Percentiles rank a stretch among this genome's conserved stretches.
Conservation (phyloP, 2,113 vertebrate species). For the Takifugu bimaculatus region DNA sequence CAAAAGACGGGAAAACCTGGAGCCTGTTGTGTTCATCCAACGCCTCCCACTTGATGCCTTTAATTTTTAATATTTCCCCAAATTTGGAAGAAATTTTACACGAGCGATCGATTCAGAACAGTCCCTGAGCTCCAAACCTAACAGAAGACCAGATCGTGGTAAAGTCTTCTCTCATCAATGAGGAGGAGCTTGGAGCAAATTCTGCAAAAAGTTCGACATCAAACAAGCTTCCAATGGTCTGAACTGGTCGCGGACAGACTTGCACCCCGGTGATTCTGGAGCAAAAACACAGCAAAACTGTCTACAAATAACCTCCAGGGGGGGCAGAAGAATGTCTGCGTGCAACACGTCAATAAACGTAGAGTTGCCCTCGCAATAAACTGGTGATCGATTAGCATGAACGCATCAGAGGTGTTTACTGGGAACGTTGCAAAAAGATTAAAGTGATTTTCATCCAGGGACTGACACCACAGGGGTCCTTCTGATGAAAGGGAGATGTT, state of each 20-base stretch:
- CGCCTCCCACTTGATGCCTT: no score
- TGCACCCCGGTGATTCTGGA: background rate
- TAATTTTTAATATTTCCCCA: no score
- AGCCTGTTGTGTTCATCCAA: no score
- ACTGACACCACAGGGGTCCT: slow-evolving; percentile 31
- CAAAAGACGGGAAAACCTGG: no score
- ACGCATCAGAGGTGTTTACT: background rate
- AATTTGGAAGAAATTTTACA: no score
- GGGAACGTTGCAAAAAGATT: slow-evolving; percentile 21
- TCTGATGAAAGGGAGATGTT: slow-evolving; percentile 27
- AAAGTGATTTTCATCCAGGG: slow-evolving; percentile 36
- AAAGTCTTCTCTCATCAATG: background rate
- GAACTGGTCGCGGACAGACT: background rate
- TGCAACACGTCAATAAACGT: no score
- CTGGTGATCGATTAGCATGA: no score
- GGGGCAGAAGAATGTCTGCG: background rate
- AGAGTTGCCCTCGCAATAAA: no score
- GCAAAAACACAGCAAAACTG: slow-evolving; percentile 5
- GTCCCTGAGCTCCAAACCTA: background rate
- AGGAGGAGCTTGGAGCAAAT: slow-evolving; percentile 4
- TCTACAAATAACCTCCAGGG: slow-evolving; percentile 17
- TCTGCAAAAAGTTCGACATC: slow-evolving; percentile 14
- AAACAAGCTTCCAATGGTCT: background rate
- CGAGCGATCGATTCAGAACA: background rate
- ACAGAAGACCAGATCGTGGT: background rate